Conservation (phyloP, 2,888 invertebrate genomes). For the Hipparchia sbordonii region DNA sequence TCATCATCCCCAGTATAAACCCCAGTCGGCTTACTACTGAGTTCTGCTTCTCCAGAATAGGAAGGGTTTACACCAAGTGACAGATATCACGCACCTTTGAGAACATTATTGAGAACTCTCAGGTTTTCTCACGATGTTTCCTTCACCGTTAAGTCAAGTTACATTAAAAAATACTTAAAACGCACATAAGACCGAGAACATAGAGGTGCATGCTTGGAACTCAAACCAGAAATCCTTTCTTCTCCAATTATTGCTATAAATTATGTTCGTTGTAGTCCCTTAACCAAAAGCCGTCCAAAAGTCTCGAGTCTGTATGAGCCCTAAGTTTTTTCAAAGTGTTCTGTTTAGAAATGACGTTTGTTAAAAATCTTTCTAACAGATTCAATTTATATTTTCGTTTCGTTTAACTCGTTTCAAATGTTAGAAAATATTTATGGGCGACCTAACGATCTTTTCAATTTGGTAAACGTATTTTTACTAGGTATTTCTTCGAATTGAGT, state of each 20-base stretch:
- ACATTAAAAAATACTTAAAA: too few species aligned
- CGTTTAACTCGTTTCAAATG: slow-evolving; percentile 16
- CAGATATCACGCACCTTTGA: too few species aligned
- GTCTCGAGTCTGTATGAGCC: neutral
- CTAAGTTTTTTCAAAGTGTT: slow-evolving; percentile 10
- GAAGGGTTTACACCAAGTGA: too few species aligned
- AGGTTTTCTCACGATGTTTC: too few species aligned
- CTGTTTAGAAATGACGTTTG: slow-evolving; percentile 10
- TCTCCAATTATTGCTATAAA: too few species aligned
- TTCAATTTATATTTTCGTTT: slow-evolving; percentile 14
- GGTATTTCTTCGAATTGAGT: neutral
- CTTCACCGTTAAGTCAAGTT: too few species aligned
- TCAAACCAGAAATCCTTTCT: neutral
- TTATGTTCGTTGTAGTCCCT: too few species aligned
- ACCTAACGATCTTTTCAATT: slow-evolving; percentile 6
- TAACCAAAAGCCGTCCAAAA: neutral
- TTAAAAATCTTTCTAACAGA: slow-evolving; percentile 3
- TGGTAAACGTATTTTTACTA: neutral
- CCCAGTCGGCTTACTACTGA: too few species aligned
- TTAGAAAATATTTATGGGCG: slow-evolving; percentile 13
- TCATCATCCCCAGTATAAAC: too few species aligned
- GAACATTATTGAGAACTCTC: too few species aligned
- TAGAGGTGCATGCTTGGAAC: neutral
- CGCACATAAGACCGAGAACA: too few species aligned
- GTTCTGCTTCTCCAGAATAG: too few species aligned